Conservation (phyloP, 2,888 invertebrate species). For the Mimachlamys varia region DNA sequence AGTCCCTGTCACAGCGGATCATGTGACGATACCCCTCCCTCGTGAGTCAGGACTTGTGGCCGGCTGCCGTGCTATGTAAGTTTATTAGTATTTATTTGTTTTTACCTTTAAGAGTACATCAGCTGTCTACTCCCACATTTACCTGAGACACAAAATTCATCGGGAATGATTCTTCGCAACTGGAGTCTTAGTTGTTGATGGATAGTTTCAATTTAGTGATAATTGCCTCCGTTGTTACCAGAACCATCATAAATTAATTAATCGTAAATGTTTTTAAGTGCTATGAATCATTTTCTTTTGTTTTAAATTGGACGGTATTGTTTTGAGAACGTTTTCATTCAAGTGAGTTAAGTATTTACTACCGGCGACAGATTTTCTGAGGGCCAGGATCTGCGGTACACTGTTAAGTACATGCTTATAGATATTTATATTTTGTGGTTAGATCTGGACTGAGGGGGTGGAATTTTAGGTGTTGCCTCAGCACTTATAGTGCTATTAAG, state of each 20-base stretch:
- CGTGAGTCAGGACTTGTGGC: not conserved
- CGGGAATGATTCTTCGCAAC: not conserved
- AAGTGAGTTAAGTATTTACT: conserved; percentile 17
- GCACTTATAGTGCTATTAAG: not conserved
- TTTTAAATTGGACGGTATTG: not conserved
- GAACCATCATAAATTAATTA: not conserved
- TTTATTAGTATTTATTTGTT: conserved; percentile 19
- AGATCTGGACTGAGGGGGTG: not conserved
- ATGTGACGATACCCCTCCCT: not conserved
- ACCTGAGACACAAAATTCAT: conserved; percentile 1
- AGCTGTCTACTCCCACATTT: not conserved
- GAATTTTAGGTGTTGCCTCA: not conserved
- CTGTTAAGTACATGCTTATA: not conserved
- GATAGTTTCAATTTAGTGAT: conserved; percentile 20
- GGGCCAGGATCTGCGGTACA: not conserved
- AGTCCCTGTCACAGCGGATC: not conserved
- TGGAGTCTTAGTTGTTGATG: not conserved
- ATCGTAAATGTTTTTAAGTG: conserved; percentile 15
- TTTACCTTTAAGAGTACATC: not conserved
- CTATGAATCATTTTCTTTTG: conserved; percentile 27
- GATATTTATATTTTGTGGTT: not conserved
- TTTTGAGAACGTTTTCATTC: not conserved
- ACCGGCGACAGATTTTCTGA: not conserved
- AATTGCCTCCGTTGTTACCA: not conserved
- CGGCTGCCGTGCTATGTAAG: not conserved